These are phyloP conservation scores for Enteromius viviparus DNA, from an alignment of 2,797 vertebrate species.

Conservation along the genomic window DNA sequence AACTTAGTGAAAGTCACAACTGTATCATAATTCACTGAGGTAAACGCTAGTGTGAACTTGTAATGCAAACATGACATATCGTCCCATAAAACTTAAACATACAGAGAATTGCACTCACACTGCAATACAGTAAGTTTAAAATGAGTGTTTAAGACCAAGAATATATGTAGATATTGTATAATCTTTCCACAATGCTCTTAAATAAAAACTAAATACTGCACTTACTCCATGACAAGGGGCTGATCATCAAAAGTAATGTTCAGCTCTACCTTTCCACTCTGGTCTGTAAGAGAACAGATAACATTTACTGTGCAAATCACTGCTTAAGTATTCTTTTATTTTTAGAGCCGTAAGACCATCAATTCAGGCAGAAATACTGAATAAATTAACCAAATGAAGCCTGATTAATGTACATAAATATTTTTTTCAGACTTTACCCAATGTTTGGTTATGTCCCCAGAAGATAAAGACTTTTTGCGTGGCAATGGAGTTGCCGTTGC, in stretches of 20 bases:
- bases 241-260: conserved; percentile 88
- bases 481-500: conserved; percentile 58
- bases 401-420: not conserved
- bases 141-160: not conserved
- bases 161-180: not conserved
- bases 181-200: not conserved
- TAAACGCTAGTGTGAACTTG: conserved; percentile 62
- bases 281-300: conserved; percentile 73
- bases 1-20: conserved; percentile 94
- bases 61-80: too few relatives aligned
- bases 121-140: not conserved
- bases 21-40: conserved; percentile 79
- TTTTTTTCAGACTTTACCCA: conserved; percentile 78
- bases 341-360: too few relatives aligned
- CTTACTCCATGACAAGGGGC: conserved; percentile 98
- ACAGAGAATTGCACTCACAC: too few relatives aligned
- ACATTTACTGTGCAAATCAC: not conserved
- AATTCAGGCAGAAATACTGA: not conserved
- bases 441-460: conserved; percentile 93
- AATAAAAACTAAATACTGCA: conserved; percentile 52
- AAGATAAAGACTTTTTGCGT: conserved; percentile 79
- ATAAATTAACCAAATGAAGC: not conserved
- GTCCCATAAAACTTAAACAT: too few relatives aligned
- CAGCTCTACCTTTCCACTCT: conserved; percentile 73
- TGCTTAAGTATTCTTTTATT: not conserved